These are phyloP conservation scores for Lindbergichthys nudifrons DNA, from an alignment of 2,797 vertebrate species.

Conservation along the genomic window DNA sequence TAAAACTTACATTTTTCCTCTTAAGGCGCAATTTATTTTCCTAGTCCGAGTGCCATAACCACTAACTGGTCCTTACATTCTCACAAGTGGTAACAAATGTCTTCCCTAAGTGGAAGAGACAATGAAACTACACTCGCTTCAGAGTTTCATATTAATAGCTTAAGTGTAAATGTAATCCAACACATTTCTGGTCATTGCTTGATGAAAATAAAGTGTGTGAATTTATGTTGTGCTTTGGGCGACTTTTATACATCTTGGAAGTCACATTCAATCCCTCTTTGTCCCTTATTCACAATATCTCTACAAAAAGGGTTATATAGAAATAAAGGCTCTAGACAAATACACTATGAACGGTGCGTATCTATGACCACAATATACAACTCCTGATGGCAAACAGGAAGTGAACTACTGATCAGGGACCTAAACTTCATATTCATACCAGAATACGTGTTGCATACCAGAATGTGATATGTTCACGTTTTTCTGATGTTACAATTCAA, in stretches of 20 bases:
- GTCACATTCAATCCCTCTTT: not conserved
- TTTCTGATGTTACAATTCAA: not conserved
- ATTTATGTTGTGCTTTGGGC: not conserved
- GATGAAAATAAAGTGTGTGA: not conserved
- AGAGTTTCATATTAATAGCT: not conserved
- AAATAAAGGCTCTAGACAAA: too few species aligned
- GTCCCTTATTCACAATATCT: too few species aligned
- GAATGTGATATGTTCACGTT: not conserved
- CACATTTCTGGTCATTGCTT: not conserved
- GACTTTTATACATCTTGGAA: not conserved
- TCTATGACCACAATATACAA: too few species aligned
- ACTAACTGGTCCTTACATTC: slow-evolving; percentile 29
- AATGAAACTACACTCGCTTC: not conserved
- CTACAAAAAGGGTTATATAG: too few species aligned
- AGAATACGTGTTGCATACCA: too few species aligned
- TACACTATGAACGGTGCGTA: too few species aligned
- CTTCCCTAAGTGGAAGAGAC: slow-evolving; percentile 20
- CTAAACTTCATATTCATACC: too few species aligned
- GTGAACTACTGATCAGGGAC: too few species aligned
- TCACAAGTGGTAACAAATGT: slow-evolving; percentile 36
- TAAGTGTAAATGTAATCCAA: not conserved
- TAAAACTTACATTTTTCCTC: slow-evolving; percentile 40
- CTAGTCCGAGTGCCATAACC: slow-evolving; percentile 47
- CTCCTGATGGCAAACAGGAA: too few species aligned
- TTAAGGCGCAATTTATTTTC: slow-evolving; percentile 42